These are phyloP conservation scores for Telmatherina bonti DNA, from an alignment of 2,797 vertebrate species.

Conservation along the genomic window DNA sequence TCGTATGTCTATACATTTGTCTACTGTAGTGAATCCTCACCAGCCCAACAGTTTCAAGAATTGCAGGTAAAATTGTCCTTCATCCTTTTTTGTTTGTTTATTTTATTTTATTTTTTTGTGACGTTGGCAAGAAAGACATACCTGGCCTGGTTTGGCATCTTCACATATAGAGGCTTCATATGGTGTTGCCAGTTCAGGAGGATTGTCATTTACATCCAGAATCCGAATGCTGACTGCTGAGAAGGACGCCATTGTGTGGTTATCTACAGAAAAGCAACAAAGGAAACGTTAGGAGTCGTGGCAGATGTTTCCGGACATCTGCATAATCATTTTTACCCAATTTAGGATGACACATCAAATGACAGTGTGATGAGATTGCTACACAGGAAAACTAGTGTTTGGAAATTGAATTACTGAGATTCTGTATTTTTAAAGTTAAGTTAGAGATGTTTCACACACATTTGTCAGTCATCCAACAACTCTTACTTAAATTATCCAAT, in stretches of 20 bases:
- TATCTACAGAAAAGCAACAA: slow-evolving; percentile 82
- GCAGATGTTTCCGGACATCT: background rate
- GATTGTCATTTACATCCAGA: slow-evolving; percentile 98
- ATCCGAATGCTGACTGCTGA: slow-evolving; percentile 93
- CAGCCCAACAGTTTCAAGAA: background rate
- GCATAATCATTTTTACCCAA: background rate
- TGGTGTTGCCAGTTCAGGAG: slow-evolving; percentile 93
- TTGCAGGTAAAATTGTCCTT: background rate
- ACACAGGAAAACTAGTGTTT: background rate
- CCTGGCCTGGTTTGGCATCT: slow-evolving; percentile 96
- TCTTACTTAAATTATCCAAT: slow-evolving; percentile 8
- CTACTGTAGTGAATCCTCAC: background rate
- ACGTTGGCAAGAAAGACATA: slow-evolving; percentile 53
- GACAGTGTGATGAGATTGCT: background rate
- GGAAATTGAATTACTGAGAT: background rate
- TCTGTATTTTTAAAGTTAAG: background rate
- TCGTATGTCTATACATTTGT: background rate
- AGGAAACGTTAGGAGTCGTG: background rate
- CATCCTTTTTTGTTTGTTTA: background rate
- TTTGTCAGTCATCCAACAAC: background rate
- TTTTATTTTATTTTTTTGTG: no score
- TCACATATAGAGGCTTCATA: slow-evolving; percentile 95
- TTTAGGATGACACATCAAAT: background rate
- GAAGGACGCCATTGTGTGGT: slow-evolving; percentile 89
- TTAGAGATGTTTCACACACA: slow-evolving; percentile 3